A percentile compares a stretch with the other conserved stretches of the same genome.
Evolutionary conservation across 2,888 invertebrate species (phyloP).

Genomic region (Spodoptera littoralis): DNA sequence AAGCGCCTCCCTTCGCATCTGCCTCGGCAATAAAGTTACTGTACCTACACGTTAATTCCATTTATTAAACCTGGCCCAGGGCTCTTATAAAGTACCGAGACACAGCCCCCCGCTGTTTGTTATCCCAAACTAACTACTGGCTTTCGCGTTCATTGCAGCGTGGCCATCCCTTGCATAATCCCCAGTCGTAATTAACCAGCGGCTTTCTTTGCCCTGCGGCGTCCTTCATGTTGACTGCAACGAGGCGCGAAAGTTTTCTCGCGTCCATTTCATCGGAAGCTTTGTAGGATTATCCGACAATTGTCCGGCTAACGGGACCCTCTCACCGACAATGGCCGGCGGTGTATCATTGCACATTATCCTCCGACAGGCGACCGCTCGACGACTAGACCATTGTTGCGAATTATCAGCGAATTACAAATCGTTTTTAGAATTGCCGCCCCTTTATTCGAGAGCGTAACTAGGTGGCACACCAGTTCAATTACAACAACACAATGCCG

Average conservation of each 20-base stretch:
- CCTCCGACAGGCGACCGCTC: conserved; percentile 74
- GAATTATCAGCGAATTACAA: conserved; percentile 86
- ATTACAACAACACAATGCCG: conserved; percentile 62
- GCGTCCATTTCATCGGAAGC: conserved; percentile 80
- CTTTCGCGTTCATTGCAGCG: conserved; percentile 75
- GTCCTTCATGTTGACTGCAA: conserved; percentile 78
- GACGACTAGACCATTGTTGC: conserved; percentile 76
- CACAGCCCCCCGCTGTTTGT: conserved; percentile 81
- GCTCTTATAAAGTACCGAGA: conserved; percentile 45
- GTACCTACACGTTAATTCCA: conserved; percentile 58
- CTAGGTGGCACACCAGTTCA: conserved; percentile 82
- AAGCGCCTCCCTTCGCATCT: conserved; percentile 40
- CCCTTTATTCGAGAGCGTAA: conserved; percentile 79
- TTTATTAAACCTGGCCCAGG: conserved; percentile 60
- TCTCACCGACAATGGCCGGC: conserved; percentile 72
- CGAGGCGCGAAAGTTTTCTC: conserved; percentile 85
- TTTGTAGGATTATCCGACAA: conserved; percentile 84
- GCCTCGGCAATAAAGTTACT: conserved; percentile 48
- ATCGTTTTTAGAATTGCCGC: conserved; percentile 75
- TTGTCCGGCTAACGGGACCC: conserved; percentile 83
- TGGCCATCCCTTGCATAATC: conserved; percentile 80
- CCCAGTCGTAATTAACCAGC: conserved; percentile 78
- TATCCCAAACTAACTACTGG: conserved; percentile 72
- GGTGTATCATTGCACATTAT: conserved; percentile 86
- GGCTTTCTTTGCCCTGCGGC: conserved; percentile 75